phyloP scores from a whole-genome alignment of 2,797 vertebrate species.

The Peromyscus eremicus region DNA sequence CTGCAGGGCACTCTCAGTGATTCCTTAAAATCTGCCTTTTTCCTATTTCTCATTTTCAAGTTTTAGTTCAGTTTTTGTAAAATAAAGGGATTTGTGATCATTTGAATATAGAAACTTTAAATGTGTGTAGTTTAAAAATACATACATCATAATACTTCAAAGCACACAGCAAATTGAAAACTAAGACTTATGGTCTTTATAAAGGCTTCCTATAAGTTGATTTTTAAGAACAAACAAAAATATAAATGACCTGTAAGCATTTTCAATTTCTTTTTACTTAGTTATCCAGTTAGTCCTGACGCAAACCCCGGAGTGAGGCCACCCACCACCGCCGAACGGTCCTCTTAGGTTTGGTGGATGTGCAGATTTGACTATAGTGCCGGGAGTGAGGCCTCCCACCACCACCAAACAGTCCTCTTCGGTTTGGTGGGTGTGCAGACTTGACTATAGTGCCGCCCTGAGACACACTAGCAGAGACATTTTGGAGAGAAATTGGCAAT shows the following conservation, averaged over 20 bases:
- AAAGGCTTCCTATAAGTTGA: neutral
- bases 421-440: neutral
- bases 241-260: neutral
- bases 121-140: neutral
- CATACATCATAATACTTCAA: neutral
- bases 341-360: neutral
- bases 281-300: neutral
- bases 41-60: neutral
- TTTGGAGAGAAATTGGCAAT: neutral
- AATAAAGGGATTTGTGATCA: neutral
- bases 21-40: neutral
- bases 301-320: neutral
- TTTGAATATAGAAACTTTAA: neutral
- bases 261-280: slow-evolving; percentile 28
- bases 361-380: neutral
- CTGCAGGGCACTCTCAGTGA: neutral
- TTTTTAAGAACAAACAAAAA: neutral
- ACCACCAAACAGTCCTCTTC: neutral
- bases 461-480: neutral
- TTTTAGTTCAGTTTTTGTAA: neutral
- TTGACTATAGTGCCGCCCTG: neutral
- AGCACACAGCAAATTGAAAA: neutral
- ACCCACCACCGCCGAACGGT: neutral
- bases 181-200: neutral
- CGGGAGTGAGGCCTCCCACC: neutral